These are phyloP conservation scores for Beris morrisii DNA, from an alignment of 2,888 invertebrate genomes.

Conservation along the genomic window DNA sequence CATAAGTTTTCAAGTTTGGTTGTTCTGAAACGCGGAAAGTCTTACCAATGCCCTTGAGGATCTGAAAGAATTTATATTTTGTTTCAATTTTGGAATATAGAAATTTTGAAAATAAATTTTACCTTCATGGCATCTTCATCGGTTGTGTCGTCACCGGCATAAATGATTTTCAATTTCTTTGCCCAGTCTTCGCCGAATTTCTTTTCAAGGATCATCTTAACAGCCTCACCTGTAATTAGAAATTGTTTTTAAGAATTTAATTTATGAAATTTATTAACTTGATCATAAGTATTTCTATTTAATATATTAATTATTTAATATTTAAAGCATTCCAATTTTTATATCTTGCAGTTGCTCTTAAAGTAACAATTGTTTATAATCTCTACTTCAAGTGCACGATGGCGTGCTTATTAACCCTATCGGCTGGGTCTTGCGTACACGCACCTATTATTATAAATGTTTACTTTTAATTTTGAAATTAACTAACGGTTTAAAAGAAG, in stretches of 20 bases:
- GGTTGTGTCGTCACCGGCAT: conserved; percentile 85
- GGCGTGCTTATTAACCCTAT: too few relatives aligned
- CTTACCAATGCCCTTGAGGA: conserved; percentile 71
- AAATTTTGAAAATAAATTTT: conserved; percentile 33
- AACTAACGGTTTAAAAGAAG: too few relatives aligned
- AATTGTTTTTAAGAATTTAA: not conserved
- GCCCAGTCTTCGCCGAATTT: conserved; percentile 79
- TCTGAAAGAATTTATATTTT: conserved; percentile 52
- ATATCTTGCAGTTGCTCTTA: too few relatives aligned
- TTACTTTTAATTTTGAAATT: too few relatives aligned
- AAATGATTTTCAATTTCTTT: conserved; percentile 75
- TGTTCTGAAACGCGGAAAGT: conserved; percentile 75
- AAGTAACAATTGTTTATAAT: too few relatives aligned
- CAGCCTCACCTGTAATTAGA: conserved; percentile 61
- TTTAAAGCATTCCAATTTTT: too few relatives aligned
- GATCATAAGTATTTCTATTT: too few relatives aligned
- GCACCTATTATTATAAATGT: too few relatives aligned
- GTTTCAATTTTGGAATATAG: not conserved
- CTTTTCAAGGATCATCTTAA: conserved; percentile 74
- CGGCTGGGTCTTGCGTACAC: too few relatives aligned
- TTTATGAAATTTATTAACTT: too few relatives aligned
- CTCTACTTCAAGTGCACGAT: too few relatives aligned
- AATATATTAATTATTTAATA: too few relatives aligned
- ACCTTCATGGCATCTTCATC: conserved; percentile 91
- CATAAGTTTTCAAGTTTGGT: conserved; percentile 70